Evolutionary conservation across 1,140 invertebrate species (phyloP).

Genomic region (Calosoma granatense): DNA sequence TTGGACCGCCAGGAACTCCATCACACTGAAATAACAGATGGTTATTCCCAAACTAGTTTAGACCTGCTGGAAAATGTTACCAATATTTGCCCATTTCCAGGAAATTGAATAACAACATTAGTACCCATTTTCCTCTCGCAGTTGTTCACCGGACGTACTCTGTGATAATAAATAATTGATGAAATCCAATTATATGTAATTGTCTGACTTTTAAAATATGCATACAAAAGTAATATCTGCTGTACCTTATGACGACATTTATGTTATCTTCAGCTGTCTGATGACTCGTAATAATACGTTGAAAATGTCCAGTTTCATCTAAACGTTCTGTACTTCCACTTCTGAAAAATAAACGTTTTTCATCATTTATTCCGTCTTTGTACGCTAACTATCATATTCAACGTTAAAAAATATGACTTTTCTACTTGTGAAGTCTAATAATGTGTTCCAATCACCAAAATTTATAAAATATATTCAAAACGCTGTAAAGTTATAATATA

Average conservation of each 20-base stretch:
- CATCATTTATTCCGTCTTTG: background rate
- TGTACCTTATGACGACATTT: conserved; percentile 68
- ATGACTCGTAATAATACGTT: conserved; percentile 28
- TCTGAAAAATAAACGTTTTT: background rate
- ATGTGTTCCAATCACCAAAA: no score
- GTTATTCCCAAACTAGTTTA: background rate
- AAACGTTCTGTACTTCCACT: conserved; percentile 27
- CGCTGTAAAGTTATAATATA: no score
- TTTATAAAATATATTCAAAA: no score
- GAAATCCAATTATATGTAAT: no score
- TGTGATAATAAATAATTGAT: conserved; percentile 30
- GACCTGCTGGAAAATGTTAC: conserved; percentile 42
- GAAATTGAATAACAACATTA: conserved; percentile 56
- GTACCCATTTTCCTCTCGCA: conserved; percentile 56
- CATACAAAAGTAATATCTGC: conserved; percentile 15
- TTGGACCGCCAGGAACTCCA: conserved; percentile 31
- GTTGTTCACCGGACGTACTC: conserved; percentile 58
- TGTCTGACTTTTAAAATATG: no score
- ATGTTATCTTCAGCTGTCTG: conserved; percentile 59
- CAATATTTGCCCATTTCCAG: conserved; percentile 65
- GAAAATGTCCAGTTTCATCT: conserved; percentile 27
- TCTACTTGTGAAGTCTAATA: no score
- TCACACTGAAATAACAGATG: conserved; percentile 31
- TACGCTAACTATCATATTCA: no score
- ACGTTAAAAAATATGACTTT: no score